Conservation (phyloP, 2,888 invertebrate genomes). For the Saturnia pavonia region DNA sequence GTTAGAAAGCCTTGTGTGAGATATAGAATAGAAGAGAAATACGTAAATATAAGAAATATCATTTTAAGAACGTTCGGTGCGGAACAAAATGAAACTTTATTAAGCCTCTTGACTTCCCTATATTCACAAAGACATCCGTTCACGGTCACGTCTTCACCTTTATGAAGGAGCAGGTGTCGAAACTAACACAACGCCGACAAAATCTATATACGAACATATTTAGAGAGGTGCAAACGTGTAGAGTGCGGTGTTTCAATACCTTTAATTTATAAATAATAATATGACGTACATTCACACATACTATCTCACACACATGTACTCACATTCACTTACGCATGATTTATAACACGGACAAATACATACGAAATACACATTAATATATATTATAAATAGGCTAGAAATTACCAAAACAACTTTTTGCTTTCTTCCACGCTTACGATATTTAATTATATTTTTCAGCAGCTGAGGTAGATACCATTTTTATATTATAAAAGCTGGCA, state of each 20-base stretch:
- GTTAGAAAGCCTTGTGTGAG: neutral
- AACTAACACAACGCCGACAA: neutral
- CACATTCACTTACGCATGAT: too few relatives aligned
- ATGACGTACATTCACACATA: neutral
- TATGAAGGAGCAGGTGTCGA: conserved; percentile 6
- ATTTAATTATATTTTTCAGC: too few relatives aligned
- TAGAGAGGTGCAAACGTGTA: neutral
- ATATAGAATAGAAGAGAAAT: neutral
- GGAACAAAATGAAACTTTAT: conserved; percentile 3
- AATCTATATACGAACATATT: conserved; percentile 1
- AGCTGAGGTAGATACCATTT: too few relatives aligned
- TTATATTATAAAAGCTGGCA: too few relatives aligned
- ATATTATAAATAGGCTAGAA: too few relatives aligned
- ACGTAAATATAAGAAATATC: neutral
- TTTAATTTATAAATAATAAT: neutral
- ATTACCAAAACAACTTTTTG: too few relatives aligned
- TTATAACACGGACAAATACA: too few relatives aligned
- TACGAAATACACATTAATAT: too few relatives aligned
- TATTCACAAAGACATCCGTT: neutral
- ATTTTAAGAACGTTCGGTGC: neutral
- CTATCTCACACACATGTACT: too few relatives aligned
- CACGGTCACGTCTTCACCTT: conserved; percentile 1
- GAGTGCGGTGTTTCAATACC: neutral
- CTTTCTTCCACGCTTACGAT: too few relatives aligned
- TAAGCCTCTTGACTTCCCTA: neutral